Evolutionary conservation across 2,888 invertebrate genomes (phyloP).

Genomic region (Schrankia costaestrigalis): DNA sequence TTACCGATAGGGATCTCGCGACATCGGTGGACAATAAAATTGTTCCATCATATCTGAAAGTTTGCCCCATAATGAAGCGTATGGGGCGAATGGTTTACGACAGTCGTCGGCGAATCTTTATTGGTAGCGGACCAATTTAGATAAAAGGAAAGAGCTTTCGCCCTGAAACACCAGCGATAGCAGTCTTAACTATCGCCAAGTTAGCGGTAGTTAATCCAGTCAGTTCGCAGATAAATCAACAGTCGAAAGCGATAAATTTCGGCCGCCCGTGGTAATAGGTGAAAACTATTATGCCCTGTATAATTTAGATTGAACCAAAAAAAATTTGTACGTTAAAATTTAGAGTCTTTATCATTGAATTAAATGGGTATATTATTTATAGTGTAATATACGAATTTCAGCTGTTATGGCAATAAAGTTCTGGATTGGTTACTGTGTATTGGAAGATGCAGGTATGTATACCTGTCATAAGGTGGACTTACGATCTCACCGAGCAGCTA

Average conservation of each 20-base stretch:
- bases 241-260: conserved; percentile 75
- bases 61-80: conserved; percentile 80
- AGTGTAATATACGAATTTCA: too few relatives aligned
- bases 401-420: too few relatives aligned
- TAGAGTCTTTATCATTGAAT: too few relatives aligned
- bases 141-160: conserved; percentile 80
- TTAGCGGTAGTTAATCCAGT: conserved; percentile 79
- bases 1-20: conserved; percentile 78
- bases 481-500: too few relatives aligned
- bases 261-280: conserved; percentile 74
- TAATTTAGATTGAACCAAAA: conserved; percentile 64
- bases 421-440: too few relatives aligned
- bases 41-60: conserved; percentile 80
- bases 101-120: conserved; percentile 78
- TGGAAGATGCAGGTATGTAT: too few relatives aligned
- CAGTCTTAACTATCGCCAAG: conserved; percentile 80
- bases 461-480: too few relatives aligned
- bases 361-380: too few relatives aligned
- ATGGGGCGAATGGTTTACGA: conserved; percentile 80
- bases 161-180: conserved; percentile 78
- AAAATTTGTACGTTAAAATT: too few relatives aligned
- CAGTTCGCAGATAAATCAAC: conserved; percentile 75
- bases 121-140: conserved; percentile 80
- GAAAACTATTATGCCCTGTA: conserved; percentile 76
- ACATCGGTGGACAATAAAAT: conserved; percentile 80